Evolutionary conservation across 2,113 vertebrate species (phyloP).

Genomic region (Alligator sinensis): DNA sequence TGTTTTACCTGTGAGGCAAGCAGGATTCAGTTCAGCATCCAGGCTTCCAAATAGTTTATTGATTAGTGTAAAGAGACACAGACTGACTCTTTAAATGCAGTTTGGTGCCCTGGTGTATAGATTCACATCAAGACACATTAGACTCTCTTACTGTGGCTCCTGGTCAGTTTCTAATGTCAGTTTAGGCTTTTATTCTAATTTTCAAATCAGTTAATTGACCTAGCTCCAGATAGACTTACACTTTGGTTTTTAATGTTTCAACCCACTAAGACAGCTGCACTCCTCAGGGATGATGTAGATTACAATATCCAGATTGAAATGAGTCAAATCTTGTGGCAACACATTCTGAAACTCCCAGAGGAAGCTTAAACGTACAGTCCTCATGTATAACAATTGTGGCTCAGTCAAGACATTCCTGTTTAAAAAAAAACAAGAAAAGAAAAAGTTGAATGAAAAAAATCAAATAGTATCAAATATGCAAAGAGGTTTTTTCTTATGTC

Average conservation of each 20-base stretch:
- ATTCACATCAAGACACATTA: background rate
- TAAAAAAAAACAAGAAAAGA: background rate
- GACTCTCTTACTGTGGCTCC: background rate
- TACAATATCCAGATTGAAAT: background rate
- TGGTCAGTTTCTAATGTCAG: background rate
- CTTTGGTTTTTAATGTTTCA: background rate
- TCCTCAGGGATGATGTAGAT: background rate
- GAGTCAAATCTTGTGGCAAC: background rate
- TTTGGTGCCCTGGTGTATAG: background rate
- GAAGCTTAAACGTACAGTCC: no score
- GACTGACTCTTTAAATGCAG: background rate
- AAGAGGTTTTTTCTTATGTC: no score
- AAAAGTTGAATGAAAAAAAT: background rate
- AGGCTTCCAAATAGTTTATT: background rate
- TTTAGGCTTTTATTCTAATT: background rate
- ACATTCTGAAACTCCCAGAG: background rate
- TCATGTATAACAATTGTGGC: no score
- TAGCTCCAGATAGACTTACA: background rate
- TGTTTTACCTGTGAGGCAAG: background rate
- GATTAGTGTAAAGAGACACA: background rate
- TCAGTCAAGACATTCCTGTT: background rate
- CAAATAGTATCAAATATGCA: background rate
- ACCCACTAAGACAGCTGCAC: background rate
- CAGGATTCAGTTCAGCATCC: background rate
- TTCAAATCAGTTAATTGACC: background rate